Percentiles rank a stretch among this genome's conserved stretches.
Evolutionary conservation across 2,797 vertebrate species (phyloP).

Genomic region (Gambelia wislizenii): DNA sequence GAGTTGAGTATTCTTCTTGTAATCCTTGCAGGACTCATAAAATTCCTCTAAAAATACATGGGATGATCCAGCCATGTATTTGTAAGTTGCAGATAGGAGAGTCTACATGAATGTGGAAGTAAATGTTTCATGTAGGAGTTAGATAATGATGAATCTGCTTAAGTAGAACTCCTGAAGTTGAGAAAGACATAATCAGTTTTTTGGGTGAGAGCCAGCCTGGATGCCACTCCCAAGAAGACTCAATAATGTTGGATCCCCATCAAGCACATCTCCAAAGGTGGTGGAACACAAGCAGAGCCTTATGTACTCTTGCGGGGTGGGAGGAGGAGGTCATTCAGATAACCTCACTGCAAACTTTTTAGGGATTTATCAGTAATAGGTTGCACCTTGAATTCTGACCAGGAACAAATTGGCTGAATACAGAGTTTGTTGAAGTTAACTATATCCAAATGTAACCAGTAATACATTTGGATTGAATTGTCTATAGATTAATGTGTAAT

Average conservation of each 20-base stretch:
- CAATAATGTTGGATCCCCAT: too few relatives aligned
- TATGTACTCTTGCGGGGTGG: too few relatives aligned
- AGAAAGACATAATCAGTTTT: neutral
- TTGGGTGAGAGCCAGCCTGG: too few relatives aligned
- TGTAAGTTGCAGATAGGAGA: neutral
- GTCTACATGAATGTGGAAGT: neutral
- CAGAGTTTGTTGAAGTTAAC: neutral
- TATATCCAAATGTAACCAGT: neutral
- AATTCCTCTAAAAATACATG: neutral
- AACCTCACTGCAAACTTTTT: neutral
- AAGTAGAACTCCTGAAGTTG: neutral
- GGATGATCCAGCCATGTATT: neutral
- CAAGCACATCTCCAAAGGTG: neutral
- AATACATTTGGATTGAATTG: neutral
- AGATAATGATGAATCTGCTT: neutral
- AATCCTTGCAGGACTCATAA: neutral
- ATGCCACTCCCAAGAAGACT: neutral
- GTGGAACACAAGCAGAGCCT: neutral
- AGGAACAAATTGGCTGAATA: neutral
- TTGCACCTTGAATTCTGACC: neutral
- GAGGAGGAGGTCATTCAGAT: neutral
- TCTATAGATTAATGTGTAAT: neutral
- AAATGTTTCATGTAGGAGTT: neutral
- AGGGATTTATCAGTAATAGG: neutral
- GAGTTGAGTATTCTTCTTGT: neutral